A percentile compares a stretch with the other conserved stretches of the same genome.
Conservation (phyloP, 2,888 invertebrate genomes). For the Dexiosoma caninum region DNA sequence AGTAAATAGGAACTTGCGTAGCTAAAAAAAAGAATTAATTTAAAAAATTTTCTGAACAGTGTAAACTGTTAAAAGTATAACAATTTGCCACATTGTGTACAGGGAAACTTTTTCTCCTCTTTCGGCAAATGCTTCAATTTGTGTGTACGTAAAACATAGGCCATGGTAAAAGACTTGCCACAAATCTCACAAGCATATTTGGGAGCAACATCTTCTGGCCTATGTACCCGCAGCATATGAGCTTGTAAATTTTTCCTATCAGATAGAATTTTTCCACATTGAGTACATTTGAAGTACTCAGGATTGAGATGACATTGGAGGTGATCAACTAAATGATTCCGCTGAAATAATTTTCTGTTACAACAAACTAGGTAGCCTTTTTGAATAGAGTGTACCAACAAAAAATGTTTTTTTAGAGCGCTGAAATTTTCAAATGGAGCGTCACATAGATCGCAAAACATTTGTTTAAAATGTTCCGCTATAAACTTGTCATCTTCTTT, state of each 20-base stretch:
- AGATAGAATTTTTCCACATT: slow-evolving; percentile 68
- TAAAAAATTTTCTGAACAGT: too few species aligned
- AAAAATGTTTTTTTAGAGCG: slow-evolving; percentile 69
- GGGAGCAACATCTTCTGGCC: slow-evolving; percentile 69
- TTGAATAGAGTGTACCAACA: slow-evolving; percentile 67
- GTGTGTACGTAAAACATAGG: slow-evolving; percentile 71
- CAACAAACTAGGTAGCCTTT: slow-evolving; percentile 71
- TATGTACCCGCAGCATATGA: slow-evolving; percentile 73
- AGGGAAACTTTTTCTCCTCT: slow-evolving; percentile 71
- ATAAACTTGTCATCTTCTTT: slow-evolving; percentile 70
- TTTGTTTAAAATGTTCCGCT: slow-evolving; percentile 69
- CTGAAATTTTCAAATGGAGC: slow-evolving; percentile 69
- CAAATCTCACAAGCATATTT: slow-evolving; percentile 72
- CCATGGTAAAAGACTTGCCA: slow-evolving; percentile 71
- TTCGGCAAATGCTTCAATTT: slow-evolving; percentile 71
- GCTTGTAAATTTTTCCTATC: slow-evolving; percentile 69
- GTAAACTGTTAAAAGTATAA: background rate
- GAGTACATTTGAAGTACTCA: slow-evolving; percentile 71
- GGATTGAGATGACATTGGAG: slow-evolving; percentile 72
- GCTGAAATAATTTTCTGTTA: slow-evolving; percentile 69
- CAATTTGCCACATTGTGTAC: slow-evolving; percentile 72
- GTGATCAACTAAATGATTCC: slow-evolving; percentile 70
- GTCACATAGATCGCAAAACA: slow-evolving; percentile 70
- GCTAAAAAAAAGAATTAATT: slow-evolving; percentile 67
- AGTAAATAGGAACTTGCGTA: slow-evolving; percentile 70